These are phyloP conservation scores for Sebastes taczanowskii DNA, from an alignment of 2,797 vertebrate species.

Conservation along the genomic window DNA sequence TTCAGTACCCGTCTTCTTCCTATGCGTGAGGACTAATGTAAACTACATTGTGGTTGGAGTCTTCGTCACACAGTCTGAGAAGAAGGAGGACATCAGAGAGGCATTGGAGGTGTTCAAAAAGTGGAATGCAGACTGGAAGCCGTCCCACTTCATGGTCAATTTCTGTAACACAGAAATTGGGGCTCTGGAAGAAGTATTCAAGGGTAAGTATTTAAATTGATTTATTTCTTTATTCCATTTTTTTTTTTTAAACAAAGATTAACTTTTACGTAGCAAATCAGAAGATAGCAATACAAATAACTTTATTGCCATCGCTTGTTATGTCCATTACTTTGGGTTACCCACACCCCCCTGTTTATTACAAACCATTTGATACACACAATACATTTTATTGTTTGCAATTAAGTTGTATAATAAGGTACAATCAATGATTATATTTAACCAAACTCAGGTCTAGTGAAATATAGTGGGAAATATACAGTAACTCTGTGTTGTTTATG, in stretches of 20 bases:
- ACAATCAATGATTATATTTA: background rate
- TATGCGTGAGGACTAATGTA: background rate
- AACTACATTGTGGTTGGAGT: background rate
- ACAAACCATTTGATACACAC: too few species aligned
- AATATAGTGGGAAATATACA: background rate
- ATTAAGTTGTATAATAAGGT: background rate
- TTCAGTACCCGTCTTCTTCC: background rate
- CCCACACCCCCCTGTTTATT: too few species aligned
- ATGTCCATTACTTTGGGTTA: too few species aligned
- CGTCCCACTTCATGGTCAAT: constrained; percentile 1
- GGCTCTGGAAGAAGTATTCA: background rate
- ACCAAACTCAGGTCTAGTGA: background rate
- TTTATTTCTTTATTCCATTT: background rate
- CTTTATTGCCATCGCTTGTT: too few species aligned
- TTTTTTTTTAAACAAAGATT: background rate
- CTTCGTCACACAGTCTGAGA: background rate
- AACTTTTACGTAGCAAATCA: too few species aligned
- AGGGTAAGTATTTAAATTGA: background rate
- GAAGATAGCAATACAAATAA: too few species aligned
- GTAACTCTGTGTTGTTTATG: background rate
- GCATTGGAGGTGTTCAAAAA: constrained; percentile 20
- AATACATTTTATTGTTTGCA: background rate
- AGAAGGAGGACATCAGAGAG: constrained; percentile 7
- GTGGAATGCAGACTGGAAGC: constrained; percentile 16
- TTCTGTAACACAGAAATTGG: background rate